Percentiles rank a stretch among this genome's conserved stretches.
Evolutionary conservation across 1,140 invertebrate genomes (phyloP).

Genomic region (Dendroctonus ponderosae): DNA sequence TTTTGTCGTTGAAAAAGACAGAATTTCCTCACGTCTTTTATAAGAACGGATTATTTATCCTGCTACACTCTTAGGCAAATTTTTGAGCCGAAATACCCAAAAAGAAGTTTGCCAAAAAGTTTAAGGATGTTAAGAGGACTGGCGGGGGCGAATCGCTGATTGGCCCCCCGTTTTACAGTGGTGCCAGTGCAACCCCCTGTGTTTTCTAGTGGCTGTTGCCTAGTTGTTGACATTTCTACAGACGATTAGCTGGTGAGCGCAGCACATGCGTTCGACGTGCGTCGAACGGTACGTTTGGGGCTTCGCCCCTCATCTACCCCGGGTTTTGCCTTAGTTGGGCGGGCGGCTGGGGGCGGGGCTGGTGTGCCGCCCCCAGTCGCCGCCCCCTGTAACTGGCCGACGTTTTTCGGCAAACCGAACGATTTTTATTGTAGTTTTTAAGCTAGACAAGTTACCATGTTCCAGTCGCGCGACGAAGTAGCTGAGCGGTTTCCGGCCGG

Average conservation of each 20-base stretch:
- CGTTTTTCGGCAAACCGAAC: slow-evolving; percentile 42
- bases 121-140: slow-evolving; percentile 16
- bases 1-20: too few relatives aligned
- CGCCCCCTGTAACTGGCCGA: slow-evolving; percentile 35
- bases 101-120: too few relatives aligned
- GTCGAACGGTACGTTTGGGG: too few relatives aligned
- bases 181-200: slow-evolving; percentile 27
- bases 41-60: too few relatives aligned
- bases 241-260: slow-evolving; percentile 6
- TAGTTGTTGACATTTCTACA: slow-evolving; percentile 40
- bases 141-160: not conserved
- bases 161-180: slow-evolving; percentile 25
- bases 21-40: too few relatives aligned
- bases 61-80: too few relatives aligned
- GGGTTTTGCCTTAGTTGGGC: too few relatives aligned
- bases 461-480: slow-evolving; percentile 23
- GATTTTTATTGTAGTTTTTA: slow-evolving; percentile 49
- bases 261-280: not conserved
- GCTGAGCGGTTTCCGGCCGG: not conserved
- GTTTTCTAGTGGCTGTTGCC: slow-evolving; percentile 36
- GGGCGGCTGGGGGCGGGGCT: too few relatives aligned
- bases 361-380: not conserved
- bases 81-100: too few relatives aligned
- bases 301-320: too few relatives aligned
- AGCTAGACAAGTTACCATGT: slow-evolving; percentile 39